Evolutionary conservation across 1,140 invertebrate species (phyloP).

Genomic region (Pristionchus pacificus): DNA sequence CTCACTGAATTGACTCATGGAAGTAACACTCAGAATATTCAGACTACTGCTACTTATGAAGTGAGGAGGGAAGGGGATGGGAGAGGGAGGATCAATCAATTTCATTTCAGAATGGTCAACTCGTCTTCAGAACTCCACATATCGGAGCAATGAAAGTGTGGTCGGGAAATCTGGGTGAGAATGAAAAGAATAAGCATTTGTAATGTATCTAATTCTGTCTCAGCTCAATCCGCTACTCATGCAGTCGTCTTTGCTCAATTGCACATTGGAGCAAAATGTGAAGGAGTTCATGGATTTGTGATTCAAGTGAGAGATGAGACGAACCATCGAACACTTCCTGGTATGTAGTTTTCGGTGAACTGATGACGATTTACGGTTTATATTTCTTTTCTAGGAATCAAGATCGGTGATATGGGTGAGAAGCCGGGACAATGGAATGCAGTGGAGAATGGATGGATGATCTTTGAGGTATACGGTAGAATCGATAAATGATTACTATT

Average conservation of each 20-base stretch:
- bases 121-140: slow-evolving; percentile 83
- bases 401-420: slow-evolving; percentile 79
- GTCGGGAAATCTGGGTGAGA: slow-evolving; percentile 77
- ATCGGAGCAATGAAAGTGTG: slow-evolving; percentile 92
- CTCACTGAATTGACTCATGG: slow-evolving; percentile 89
- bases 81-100: not conserved
- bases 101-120: slow-evolving; percentile 79
- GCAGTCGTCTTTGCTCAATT: slow-evolving; percentile 83
- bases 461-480: slow-evolving; percentile 22
- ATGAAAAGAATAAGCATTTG: not conserved
- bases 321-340: slow-evolving; percentile 71
- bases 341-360: not conserved
- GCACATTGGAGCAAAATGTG: slow-evolving; percentile 65
- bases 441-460: slow-evolving; percentile 75
- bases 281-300: slow-evolving; percentile 80
- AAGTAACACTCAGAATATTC: slow-evolving; percentile 82
- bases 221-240: slow-evolving; percentile 77
- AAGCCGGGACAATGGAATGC: slow-evolving; percentile 80
- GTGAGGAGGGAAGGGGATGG: no score
- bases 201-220: slow-evolving; percentile 21
- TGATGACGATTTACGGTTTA: no score
- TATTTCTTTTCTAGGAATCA: slow-evolving; percentile 62
- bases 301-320: slow-evolving; percentile 72
- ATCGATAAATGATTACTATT: not conserved
- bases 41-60: no score